phyloP scores from a whole-genome alignment of 1,140 invertebrate genomes.

The Drosophila cardini region DNA sequence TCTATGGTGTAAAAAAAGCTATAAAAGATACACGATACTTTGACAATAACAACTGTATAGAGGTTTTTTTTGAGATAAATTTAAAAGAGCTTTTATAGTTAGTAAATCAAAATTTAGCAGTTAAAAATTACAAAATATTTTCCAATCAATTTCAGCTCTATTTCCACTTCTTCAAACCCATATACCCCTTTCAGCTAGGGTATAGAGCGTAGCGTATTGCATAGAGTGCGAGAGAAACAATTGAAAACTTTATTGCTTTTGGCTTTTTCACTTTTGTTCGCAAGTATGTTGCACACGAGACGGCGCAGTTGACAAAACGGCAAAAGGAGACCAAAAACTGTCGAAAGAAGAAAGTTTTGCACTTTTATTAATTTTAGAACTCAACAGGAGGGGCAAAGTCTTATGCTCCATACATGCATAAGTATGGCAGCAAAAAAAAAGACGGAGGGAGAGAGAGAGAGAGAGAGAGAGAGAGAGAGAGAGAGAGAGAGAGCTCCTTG shows the following conservation, averaged over 20 bases:
- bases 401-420: constrained; percentile 35
- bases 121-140: too few relatives aligned
- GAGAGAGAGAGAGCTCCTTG: background rate
- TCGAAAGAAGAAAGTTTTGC: constrained; percentile 61
- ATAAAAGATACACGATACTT: too few relatives aligned
- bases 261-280: constrained; percentile 82
- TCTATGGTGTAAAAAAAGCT: too few relatives aligned
- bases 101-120: too few relatives aligned
- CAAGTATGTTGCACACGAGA: constrained; percentile 73
- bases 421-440: constrained; percentile 33
- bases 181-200: constrained; percentile 5
- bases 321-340: constrained; percentile 37
- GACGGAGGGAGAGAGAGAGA: constrained; percentile 10
- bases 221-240: constrained; percentile 79
- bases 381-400: constrained; percentile 32
- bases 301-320: constrained; percentile 68
- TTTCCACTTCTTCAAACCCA: background rate
- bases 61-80: too few relatives aligned
- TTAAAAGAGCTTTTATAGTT: too few relatives aligned
- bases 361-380: constrained; percentile 79
- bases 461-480: background rate
- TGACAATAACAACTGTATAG: too few relatives aligned
- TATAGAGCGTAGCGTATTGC: constrained; percentile 57
- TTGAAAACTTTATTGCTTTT: constrained; percentile 82
- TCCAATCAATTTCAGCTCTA: too few relatives aligned